Evolutionary conservation across 2,797 vertebrate species (phyloP), one percentile per base, ranked within the genome.

Genomic region (Hemitrygon akajei): DNA sequence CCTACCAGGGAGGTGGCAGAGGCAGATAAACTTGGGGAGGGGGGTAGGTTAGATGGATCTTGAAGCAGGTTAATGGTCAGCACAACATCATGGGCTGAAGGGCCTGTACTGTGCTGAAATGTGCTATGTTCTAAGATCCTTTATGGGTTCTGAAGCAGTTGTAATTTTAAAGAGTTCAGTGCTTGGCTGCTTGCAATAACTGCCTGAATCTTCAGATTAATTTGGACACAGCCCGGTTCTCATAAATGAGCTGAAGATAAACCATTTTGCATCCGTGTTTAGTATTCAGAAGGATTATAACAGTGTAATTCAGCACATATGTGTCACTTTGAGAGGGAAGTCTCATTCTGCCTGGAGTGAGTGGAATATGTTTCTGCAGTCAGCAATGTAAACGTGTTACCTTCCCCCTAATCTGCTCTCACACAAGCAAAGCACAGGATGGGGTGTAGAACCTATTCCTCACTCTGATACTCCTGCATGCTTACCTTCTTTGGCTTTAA

Each of bases 291-390:
- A 37, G 86, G 9, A 37, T 69, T 22, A 20, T 69, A 66, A 69
- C n/a, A 69, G 22, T 69, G 60, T 69, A 89, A 89, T 89, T 69
- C 60, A 69, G 63, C 20, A 37, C 86, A 37, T 89, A 69, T 34
- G 86, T 69, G 63, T 69, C n/a, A 34, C 60, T 89, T 22, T 89
- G 86, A 20, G 34, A 89, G n/a, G 34, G 86, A 89, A 66, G 63
- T 89, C 89, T 89, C 34, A 69, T 7, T 69, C 10, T 89, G 86
- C 86, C 86, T 89, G 86, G 86, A 89, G 86, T 69, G 86, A 69
- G 63, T 20, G 20, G 86, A 89, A 66, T 22, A 34, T 12, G 60
- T 66, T 89, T 89, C 14, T 66, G 14, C 86, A 87, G 63, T 63
- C 34, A n/a, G 27, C 84, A 87, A 87, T 63, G 20, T 63, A 89